Percentiles rank a stretch among this genome's conserved stretches.
Evolutionary conservation across 2,888 invertebrate species (phyloP).

Genomic region (Trimorus sp.): DNA sequence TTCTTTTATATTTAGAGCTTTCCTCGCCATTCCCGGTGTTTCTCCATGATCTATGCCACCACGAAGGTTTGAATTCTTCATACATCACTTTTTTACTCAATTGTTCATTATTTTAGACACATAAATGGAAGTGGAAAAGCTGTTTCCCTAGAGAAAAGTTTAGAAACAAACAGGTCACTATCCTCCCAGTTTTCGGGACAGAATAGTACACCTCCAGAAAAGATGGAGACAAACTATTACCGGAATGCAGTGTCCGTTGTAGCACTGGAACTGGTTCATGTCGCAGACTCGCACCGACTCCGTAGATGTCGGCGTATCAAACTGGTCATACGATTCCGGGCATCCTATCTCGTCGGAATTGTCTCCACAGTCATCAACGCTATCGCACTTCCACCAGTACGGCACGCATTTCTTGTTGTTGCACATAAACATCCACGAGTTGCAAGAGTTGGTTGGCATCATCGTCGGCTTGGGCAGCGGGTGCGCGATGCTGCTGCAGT

Average conservation of each 20-base stretch:
- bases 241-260: constrained; percentile 84
- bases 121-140: too few species aligned
- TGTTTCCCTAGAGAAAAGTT: too few species aligned
- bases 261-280: constrained; percentile 84
- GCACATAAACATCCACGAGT: constrained; percentile 91
- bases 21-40: too few species aligned
- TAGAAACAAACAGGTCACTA: too few species aligned
- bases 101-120: too few species aligned
- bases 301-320: constrained; percentile 62
- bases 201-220: too few species aligned
- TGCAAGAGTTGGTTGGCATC: constrained; percentile 82
- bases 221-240: too few species aligned
- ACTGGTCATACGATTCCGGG: constrained; percentile 70
- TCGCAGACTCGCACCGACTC: constrained; percentile 80
- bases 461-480: constrained; percentile 64
- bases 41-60: too few species aligned
- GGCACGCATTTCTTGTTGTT: constrained; percentile 88
- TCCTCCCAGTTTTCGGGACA: too few species aligned
- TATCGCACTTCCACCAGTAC: constrained; percentile 92
- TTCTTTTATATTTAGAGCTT: too few species aligned
- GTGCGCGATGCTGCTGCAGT: constrained; percentile 84
- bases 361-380: constrained; percentile 89
- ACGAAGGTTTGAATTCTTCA: too few species aligned
- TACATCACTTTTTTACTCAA: too few species aligned
- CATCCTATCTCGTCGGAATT: constrained; percentile 88